These are phyloP conservation scores for Microcebus jonahi DNA, from an alignment of 2,113 vertebrate genomes.

Conservation along the genomic window DNA sequence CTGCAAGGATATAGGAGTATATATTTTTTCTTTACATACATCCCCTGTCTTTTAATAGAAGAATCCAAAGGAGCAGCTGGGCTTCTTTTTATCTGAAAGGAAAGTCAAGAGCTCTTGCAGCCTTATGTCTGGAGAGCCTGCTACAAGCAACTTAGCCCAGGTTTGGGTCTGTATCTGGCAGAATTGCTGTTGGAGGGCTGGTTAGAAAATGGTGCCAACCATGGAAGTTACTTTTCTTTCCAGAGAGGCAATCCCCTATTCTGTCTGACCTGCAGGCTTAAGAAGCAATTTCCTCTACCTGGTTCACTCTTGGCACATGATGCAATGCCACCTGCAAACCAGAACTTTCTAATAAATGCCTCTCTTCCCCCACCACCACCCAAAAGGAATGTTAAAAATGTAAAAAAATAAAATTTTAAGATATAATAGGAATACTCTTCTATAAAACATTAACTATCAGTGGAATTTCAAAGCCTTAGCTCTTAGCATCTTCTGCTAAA, in stretches of 20 bases:
- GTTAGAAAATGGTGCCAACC: not conserved
- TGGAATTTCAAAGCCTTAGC: slow-evolving; percentile 15
- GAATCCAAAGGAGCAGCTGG: not conserved
- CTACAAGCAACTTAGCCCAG: not conserved
- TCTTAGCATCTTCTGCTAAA: not conserved
- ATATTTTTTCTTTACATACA: not conserved
- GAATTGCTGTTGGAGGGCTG: not conserved
- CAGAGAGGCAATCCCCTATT: slow-evolving; percentile 17
- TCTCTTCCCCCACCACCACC: not conserved
- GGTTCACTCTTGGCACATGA: not conserved
- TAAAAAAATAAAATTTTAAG: not conserved
- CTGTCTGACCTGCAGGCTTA: slow-evolving; percentile 33
- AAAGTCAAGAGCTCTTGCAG: not conserved
- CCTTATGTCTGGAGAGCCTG: not conserved
- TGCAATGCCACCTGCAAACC: not conserved
- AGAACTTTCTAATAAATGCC: slow-evolving; percentile 26
- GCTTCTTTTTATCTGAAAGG: not conserved
- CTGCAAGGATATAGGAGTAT: not conserved
- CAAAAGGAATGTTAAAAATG: slow-evolving; percentile 39
- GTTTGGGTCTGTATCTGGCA: not conserved
- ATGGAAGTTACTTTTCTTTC: slow-evolving; percentile 33
- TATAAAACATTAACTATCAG: not conserved
- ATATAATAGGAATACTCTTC: not conserved
- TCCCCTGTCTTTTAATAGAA: not conserved
- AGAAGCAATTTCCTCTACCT: slow-evolving; percentile 54